A percentile compares a stretch with the other conserved stretches of the same genome.
Conservation (phyloP, 92 coral and sea anemone genomes). For the Porites rus region DNA sequence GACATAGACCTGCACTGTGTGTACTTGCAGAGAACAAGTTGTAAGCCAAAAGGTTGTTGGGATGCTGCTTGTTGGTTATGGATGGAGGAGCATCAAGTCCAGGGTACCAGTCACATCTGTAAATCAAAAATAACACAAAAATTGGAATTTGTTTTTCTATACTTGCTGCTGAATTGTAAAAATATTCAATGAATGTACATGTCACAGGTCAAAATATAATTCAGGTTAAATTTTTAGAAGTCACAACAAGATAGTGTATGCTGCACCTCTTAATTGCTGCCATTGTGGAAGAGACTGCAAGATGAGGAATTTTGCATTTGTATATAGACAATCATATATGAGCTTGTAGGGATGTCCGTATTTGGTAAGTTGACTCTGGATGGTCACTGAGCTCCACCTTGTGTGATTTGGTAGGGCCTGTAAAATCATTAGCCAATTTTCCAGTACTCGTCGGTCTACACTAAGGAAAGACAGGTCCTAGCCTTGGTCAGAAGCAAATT, state of each 20-base stretch:
- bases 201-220: not conserved
- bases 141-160: no score
- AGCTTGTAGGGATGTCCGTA: slow-evolving; percentile 2
- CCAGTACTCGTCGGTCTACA: slow-evolving; percentile 38
- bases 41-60: slow-evolving; percentile 30
- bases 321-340: slow-evolving; percentile 32
- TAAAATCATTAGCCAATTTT: slow-evolving; percentile 65
- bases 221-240: not conserved
- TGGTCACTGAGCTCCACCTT: slow-evolving; percentile 11
- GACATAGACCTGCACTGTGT: slow-evolving; percentile 16
- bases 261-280: slow-evolving; percentile 22
- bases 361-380: not conserved
- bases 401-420: slow-evolving; percentile 38
- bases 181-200: not conserved
- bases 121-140: no score
- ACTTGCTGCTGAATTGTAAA: no score
- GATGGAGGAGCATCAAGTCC: not conserved
- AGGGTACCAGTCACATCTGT: not conserved
- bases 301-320: slow-evolving; percentile 29
- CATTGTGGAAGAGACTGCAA: slow-evolving; percentile 32
- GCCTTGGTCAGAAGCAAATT: slow-evolving; percentile 21
- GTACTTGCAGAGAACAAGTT: slow-evolving; percentile 30
- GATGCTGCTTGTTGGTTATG: slow-evolving; percentile 9
- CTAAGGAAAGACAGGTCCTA: slow-evolving; percentile 52
- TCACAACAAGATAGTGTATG: not conserved